Conservation (phyloP, 2,113 vertebrate species). For the Muscicapa adusta region DNA sequence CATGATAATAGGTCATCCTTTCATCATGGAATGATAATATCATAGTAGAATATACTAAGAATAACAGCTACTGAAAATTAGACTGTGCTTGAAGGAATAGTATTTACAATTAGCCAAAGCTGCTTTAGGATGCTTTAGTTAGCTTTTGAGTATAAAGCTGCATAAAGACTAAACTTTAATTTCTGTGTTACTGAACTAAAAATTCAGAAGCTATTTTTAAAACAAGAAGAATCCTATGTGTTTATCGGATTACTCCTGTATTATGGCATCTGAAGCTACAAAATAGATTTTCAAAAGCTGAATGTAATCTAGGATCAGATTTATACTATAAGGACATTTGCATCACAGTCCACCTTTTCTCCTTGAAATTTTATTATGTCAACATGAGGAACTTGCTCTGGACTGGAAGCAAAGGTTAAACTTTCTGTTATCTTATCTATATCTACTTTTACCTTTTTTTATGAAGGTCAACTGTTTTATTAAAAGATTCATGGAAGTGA, state of each 20-base stretch:
- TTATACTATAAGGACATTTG: background rate
- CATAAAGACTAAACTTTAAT: background rate
- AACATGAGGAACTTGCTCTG: background rate
- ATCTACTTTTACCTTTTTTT: background rate
- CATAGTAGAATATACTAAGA: background rate
- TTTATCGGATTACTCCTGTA: background rate
- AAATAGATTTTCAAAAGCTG: background rate
- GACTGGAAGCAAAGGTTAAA: background rate
- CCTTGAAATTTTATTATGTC: background rate
- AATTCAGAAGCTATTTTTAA: background rate
- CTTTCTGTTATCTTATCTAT: background rate
- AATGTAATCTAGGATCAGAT: background rate
- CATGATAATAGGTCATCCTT: background rate
- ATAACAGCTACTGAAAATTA: background rate
- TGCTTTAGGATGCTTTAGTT: background rate
- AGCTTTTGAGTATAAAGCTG: background rate
- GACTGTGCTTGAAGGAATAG: background rate
- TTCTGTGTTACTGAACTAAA: background rate
- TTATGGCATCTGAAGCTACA: background rate
- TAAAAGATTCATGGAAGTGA: background rate
- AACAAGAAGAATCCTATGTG: background rate
- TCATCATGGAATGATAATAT: background rate
- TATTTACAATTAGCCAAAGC: background rate
- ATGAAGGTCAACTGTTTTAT: background rate
- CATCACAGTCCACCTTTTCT: background rate